Evolutionary conservation across 2,888 invertebrate species (phyloP), one percentile per base, ranked within the genome.

Genomic region (Pristionchus maxplancki): DNA sequence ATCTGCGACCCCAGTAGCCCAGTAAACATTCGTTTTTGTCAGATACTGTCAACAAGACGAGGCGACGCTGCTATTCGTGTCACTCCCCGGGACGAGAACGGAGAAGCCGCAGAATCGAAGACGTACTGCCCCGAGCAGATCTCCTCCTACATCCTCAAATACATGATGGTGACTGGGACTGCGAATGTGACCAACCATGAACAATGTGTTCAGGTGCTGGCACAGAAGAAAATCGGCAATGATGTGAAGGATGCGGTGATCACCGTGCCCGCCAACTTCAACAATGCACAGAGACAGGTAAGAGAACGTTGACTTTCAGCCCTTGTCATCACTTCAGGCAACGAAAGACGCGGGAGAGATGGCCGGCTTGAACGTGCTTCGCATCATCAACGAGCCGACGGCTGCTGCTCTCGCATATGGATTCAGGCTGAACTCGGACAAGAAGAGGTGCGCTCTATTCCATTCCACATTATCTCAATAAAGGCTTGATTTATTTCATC

Each of bases 211-310:
- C 20, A 71, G 71, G 37, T 71, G 31, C 13, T 71, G 15, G 71
- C 71, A 0, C 15, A 28, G 13, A 3, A n/a, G 20, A 78, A 78
- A 34, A 82, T 53, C n/a, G 82, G 82, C 28, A 8, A 5, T 13
- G 82, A 82, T 2, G 82, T 82, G 9, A 82, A 31, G 37, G 82
- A 82, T 31, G 82, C 82, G 0, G 82, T 82, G 53, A 82, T 82
- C 53, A 82, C 82, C 31, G 82, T 82, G 9, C 82, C 82, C 31
- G 82, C 82, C 24, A 82, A 82, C 82, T 82, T 82, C 82, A 53
- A 50, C 53, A 34, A 48, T 17, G 31, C 44, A 9, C 82, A 82
- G 53, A 50, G 82, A 82, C 82, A 82, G 82, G 82, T 81, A 17
- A n/a, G n/a, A n/a, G n/a, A n/a, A n/a, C n/a, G n/a, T n/a, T n/a